Evolutionary conservation across 1,140 invertebrate genomes (phyloP), one percentile per base, ranked within the genome.

Genomic region (Diorhabda sublineata): DNA sequence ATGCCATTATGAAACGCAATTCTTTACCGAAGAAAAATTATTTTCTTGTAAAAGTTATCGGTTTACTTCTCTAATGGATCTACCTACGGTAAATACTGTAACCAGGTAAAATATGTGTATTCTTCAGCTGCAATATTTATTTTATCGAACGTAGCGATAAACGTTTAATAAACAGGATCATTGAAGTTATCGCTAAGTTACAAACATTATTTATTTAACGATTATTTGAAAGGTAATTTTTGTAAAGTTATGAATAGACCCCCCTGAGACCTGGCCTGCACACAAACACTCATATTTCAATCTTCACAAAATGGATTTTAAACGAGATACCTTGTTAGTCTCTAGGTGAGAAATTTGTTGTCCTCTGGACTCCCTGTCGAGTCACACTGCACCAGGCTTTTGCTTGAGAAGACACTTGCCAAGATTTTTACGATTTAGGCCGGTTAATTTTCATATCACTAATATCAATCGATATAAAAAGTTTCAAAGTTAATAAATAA

Each of bases 261-360:
- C 73, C 71, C 75, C 72, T 66, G 47, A 52, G 58, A 62, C 65
- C 72, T 69, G 66, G 71, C 60, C 72, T 69, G 71, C 66, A 73
- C 64, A 73, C 67, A 72, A 74, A 74, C 68, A 71, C 67, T 77
- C 75, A 74, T 77, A 77, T 77, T 77, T 77, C 75, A 77, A 75
- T 76, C 75, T 74, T 64, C 65, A 72, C 67, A 72, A 70, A 75
- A 75, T 77, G 74, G 74, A 74, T 75, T 76, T 76, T 73, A 75
- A 76, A 76, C 75, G 71, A 75, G 72, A 75, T 71, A 73, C 74
- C 75, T 77, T 77, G 76, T 77, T 77, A 77, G 73, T 64, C 73
- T 76, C 73, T 77, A 77, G 76, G 76, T 77, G 76, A 77, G 76
- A 77, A 77, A 77, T 77, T 77, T 76, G 76, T 77, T 77, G 76